These are phyloP conservation scores for Pachypeltis micranthus DNA, from an alignment of 1,140 invertebrate genomes.

Conservation along the genomic window DNA sequence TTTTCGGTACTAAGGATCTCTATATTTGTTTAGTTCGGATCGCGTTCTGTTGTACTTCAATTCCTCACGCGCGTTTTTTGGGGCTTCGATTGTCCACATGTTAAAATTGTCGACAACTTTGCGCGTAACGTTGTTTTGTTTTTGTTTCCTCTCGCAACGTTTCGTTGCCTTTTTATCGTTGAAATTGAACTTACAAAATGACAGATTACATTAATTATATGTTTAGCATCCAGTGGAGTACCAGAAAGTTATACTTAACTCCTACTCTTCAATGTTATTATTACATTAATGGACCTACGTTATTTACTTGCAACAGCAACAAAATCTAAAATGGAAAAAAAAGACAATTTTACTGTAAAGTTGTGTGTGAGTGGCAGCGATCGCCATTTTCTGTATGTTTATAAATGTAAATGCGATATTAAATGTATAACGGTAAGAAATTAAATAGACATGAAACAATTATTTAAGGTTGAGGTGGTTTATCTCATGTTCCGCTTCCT, in stretches of 20 bases:
- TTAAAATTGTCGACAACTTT: too few relatives aligned
- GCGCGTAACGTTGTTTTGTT: too few relatives aligned
- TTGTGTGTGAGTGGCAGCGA: conserved; percentile 18
- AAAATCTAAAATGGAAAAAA: background rate
- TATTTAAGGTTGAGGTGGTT: background rate
- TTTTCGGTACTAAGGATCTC: too few relatives aligned
- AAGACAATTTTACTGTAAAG: conserved; percentile 19
- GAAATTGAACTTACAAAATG: background rate
- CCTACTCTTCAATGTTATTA: conserved; percentile 13
- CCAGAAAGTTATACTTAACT: conserved; percentile 4
- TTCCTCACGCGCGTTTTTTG: too few relatives aligned
- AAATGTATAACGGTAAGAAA: conserved; percentile 16
- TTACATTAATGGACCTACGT: conserved; percentile 20
- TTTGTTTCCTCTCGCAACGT: too few relatives aligned
- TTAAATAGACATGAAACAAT: conserved; percentile 16
- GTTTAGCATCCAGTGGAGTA: conserved; percentile 9
- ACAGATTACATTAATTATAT: conserved; percentile 19
- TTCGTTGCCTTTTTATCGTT: too few relatives aligned
- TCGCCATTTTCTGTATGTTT: conserved; percentile 19
- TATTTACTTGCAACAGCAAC: conserved; percentile 16
- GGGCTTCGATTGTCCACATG: too few relatives aligned
- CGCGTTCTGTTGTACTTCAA: too few relatives aligned
- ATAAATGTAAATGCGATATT: conserved; percentile 19
- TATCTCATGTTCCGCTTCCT: background rate
- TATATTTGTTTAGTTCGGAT: too few relatives aligned